Evolutionary conservation across 2,797 vertebrate species (phyloP).

Genomic region (Intellagama lesueurii): DNA sequence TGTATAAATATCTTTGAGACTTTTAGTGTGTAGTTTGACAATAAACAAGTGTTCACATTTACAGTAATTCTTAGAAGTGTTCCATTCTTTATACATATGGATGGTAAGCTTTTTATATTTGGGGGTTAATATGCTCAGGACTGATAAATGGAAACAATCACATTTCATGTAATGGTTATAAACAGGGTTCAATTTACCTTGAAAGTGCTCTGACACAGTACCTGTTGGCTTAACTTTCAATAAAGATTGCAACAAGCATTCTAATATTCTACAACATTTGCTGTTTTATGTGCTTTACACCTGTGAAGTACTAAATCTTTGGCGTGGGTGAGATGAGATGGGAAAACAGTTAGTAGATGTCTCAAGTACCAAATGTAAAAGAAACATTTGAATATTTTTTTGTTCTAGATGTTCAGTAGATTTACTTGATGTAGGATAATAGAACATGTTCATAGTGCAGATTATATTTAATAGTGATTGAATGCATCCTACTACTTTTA

Average conservation of each 20-base stretch:
- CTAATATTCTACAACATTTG: not conserved
- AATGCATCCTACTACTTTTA: constrained; percentile 15
- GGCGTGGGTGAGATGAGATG: not conserved
- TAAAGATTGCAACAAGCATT: not conserved
- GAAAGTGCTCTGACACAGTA: constrained; percentile 9
- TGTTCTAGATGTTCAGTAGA: not conserved
- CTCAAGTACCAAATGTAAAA: not conserved
- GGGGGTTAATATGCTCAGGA: constrained; percentile 25
- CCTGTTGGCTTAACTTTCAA: not conserved
- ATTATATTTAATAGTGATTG: constrained; percentile 16
- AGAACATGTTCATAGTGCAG: constrained; percentile 21
- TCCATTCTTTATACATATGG: constrained; percentile 41
- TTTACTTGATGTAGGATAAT: constrained; percentile 15
- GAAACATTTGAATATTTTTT: constrained; percentile 6
- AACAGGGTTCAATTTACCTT: constrained; percentile 13
- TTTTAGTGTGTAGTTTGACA: constrained; percentile 50
- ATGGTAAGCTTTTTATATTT: constrained; percentile 25
- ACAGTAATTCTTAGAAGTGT: constrained; percentile 56
- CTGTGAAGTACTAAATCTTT: constrained; percentile 24
- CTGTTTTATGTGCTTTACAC: not conserved
- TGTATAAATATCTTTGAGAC: constrained; percentile 44
- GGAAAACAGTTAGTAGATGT: not conserved
- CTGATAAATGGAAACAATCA: constrained; percentile 43
- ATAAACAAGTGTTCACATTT: constrained; percentile 57
- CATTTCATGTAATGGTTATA: constrained; percentile 18